A percentile compares a stretch with the other conserved stretches of the same genome.
These are phyloP conservation scores for Tadarida brasiliensis DNA, from an alignment of 2,797 vertebrate genomes.

Conservation along the genomic window DNA sequence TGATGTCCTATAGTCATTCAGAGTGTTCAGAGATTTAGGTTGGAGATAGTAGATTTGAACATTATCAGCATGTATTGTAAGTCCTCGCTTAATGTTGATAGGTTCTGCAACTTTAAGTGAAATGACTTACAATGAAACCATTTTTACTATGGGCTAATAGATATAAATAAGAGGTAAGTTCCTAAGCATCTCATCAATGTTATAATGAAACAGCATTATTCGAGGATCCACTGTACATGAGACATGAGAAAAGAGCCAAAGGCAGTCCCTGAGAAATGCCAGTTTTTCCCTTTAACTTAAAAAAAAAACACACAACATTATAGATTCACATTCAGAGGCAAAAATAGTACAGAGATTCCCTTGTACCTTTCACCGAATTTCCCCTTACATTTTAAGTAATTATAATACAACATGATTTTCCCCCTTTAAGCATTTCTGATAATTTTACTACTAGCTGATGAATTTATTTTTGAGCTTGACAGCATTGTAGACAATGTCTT, in stretches of 20 bases:
- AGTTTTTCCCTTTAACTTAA: background rate
- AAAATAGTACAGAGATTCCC: background rate
- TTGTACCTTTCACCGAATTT: background rate
- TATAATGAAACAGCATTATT: background rate
- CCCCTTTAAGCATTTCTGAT: background rate
- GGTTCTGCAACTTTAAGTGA: background rate
- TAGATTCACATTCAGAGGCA: background rate
- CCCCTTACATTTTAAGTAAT: background rate
- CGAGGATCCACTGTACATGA: background rate
- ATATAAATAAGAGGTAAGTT: background rate
- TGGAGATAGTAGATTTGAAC: background rate
- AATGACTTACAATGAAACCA: background rate
- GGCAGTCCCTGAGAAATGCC: background rate
- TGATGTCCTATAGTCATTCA: background rate
- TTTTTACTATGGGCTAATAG: background rate
- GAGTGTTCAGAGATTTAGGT: background rate
- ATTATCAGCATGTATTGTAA: background rate
- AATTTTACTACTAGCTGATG: background rate
- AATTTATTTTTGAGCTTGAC: conserved; percentile 22
- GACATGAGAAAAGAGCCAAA: background rate
- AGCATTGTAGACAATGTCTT: background rate
- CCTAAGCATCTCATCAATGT: background rate
- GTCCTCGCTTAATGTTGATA: background rate
- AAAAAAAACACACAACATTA: background rate
- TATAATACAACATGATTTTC: conserved; percentile 3